Base-by-base conservation (phyloP, 1,140 invertebrate genomes). In the Drosophila sulfurigaster region DNA sequence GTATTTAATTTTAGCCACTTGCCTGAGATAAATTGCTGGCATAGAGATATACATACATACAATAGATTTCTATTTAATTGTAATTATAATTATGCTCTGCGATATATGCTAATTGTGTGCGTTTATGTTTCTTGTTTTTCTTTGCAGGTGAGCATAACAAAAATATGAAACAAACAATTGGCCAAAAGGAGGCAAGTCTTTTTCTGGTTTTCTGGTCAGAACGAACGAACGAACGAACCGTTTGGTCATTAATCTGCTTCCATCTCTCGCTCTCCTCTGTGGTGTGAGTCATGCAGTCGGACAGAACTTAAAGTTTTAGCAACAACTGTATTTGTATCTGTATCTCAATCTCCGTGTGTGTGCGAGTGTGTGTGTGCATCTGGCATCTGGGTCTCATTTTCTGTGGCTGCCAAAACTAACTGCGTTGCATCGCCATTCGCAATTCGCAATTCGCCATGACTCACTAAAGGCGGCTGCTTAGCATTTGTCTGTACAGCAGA, bases 391-490 rank as follows among this genome's bases (percentile, higher is more conserved):
- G 35, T 51, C 8, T 63, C 60, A 46, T 15, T 64, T 13, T 70
- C 48, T 69, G 67, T 7, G 20, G 48, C 51, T 72, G 69, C 62
- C 69, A 72, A 72, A 72, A 72, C 69, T 72, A 72, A 72, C 69
- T 72, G 69, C 52, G 62, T 58, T 66, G 69, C 69, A 65, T 57
- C 69, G 68, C 60, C 45, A 4, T 45, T 56, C 11, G 64, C 64
- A 25, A 38, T 35, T 54, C 54, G 51, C 52, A 16, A 49, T 57
- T 65, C 35, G 32, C 60, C 41, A 35, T 72, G 62, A 72, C 62
- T 72, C 69, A 72, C 60, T 69, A 25, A 25, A 56, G 28, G 25
- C 63, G 63, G 51, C 63, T 67, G 65, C 65, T 56, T 62, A 70
- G 49, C 65, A 56, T 54, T 54, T 62, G 11, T 41, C 30, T 11